Evolutionary conservation across 2,888 invertebrate species (phyloP).

Genomic region (Drosophila sordidapex): DNA sequence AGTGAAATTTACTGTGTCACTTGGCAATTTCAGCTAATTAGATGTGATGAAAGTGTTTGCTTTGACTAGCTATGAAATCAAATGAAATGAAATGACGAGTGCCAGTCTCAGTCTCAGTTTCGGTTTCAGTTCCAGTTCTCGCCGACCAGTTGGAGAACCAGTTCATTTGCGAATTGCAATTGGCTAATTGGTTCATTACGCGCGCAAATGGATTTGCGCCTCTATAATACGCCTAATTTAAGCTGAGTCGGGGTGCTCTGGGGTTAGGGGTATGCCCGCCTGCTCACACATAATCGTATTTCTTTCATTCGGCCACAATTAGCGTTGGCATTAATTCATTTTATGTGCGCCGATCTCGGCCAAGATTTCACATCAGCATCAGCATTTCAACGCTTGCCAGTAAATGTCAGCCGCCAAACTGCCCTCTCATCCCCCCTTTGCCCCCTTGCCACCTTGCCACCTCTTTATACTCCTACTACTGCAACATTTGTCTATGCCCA

Average conservation of each 20-base stretch:
- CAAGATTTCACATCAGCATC: conserved; percentile 27
- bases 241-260: conserved; percentile 10
- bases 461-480: conserved; percentile 16
- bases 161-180: conserved; percentile 52
- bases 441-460: not conserved
- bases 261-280: not conserved
- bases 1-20: conserved; percentile 80
- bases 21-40: conserved; percentile 80
- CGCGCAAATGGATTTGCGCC: conserved; percentile 82
- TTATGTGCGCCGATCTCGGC: conserved; percentile 48
- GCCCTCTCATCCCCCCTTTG: not conserved
- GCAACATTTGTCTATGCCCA: conserved; percentile 39
- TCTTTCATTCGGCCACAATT: conserved; percentile 68
- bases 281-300: conserved; percentile 49
- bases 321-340: conserved; percentile 77
- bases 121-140: conserved; percentile 14
- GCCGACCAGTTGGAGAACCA: conserved; percentile 19
- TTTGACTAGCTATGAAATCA: not conserved
- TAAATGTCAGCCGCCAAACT: conserved; percentile 76
- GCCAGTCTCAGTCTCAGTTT: not conserved
- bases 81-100: not conserved
- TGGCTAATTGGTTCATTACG: conserved; percentile 82
- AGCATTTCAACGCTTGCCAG: conserved; percentile 78
- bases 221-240: conserved; percentile 74
- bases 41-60: conserved; percentile 71